These are phyloP conservation scores for Meta bourneti DNA, from an alignment of 2,888 invertebrate genomes.

Conservation along the genomic window DNA sequence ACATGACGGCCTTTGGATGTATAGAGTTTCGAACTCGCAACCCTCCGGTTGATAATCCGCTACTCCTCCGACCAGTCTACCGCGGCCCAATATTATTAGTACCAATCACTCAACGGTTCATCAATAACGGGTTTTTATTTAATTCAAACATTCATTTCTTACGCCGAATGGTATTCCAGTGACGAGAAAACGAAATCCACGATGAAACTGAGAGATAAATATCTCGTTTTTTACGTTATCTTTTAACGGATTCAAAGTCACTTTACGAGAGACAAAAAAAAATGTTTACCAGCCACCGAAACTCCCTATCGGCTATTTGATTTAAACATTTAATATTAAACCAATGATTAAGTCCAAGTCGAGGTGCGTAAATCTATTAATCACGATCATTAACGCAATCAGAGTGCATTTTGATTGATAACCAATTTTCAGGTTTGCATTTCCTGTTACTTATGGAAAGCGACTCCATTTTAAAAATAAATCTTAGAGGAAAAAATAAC, in stretches of 20 bases:
- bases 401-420: slow-evolving; percentile 61
- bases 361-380: slow-evolving; percentile 62
- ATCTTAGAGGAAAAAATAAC: slow-evolving; percentile 29
- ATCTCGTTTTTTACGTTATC: background rate
- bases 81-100: no score
- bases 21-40: no score
- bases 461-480: slow-evolving; percentile 14
- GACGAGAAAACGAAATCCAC: background rate
- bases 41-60: no score
- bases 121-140: background rate
- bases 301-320: slow-evolving; percentile 18
- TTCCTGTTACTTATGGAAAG: slow-evolving; percentile 52
- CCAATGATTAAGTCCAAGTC: slow-evolving; percentile 45
- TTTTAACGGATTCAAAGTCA: background rate
- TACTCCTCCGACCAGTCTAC: no score
- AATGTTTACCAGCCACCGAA: slow-evolving; percentile 34
- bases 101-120: no score
- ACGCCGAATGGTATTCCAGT: background rate
- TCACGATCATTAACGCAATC: slow-evolving; percentile 73
- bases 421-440: slow-evolving; percentile 62
- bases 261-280: background rate
- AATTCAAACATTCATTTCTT: background rate
- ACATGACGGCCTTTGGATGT: no score
- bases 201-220: background rate
- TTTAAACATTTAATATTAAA: slow-evolving; percentile 50